Evolutionary conservation across 2,888 invertebrate species (phyloP).

Genomic region (Aromia moschata): DNA sequence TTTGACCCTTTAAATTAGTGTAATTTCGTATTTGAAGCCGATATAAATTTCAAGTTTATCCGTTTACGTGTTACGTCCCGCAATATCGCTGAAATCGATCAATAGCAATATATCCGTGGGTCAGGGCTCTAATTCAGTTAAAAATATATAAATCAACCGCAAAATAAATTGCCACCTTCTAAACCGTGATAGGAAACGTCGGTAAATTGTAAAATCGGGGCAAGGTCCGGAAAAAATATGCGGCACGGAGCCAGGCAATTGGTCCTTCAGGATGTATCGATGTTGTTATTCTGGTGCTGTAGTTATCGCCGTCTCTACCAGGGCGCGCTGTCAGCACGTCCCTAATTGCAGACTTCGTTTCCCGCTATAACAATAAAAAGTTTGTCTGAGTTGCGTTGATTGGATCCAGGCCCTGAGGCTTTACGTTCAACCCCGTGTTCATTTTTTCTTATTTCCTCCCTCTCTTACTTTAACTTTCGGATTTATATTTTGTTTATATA

Average conservation of each 20-base stretch:
- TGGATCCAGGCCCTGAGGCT: constrained; percentile 49
- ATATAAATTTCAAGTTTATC: not conserved
- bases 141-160: constrained; percentile 8
- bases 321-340: constrained; percentile 44
- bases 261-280: constrained; percentile 23
- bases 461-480: constrained; percentile 25
- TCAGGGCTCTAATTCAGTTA: not conserved
- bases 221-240: constrained; percentile 8
- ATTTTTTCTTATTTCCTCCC: constrained; percentile 12
- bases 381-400: constrained; percentile 52
- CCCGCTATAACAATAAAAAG: constrained; percentile 53
- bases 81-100: not conserved
- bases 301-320: constrained; percentile 38
- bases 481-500: constrained; percentile 32
- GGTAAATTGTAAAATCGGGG: constrained; percentile 14
- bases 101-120: not conserved
- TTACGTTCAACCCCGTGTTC: constrained; percentile 32
- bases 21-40: not conserved
- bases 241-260: constrained; percentile 19
- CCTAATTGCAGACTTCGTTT: constrained; percentile 50
- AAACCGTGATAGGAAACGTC: constrained; percentile 4
- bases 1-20: no score
- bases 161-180: constrained; percentile 10
- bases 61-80: constrained; percentile 3
- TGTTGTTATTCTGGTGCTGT: constrained; percentile 41